Conservation (phyloP, 1,140 invertebrate species). For the Aplysia californica region DNA sequence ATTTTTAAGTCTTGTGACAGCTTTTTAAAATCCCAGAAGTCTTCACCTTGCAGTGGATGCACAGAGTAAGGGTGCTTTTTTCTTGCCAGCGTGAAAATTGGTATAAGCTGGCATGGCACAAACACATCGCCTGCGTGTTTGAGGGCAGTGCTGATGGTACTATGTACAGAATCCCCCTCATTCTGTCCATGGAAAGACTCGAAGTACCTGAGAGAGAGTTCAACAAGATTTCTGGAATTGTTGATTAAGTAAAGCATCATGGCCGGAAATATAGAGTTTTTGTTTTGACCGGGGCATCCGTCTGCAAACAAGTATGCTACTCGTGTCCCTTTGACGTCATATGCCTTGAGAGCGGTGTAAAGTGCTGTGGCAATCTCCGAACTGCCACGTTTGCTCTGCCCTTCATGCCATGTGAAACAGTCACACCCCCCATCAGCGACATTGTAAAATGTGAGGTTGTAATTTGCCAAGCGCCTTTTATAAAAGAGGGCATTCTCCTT, state of each 20-base stretch:
- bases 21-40: neutral
- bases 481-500: constrained; percentile 2
- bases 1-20: neutral
- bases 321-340: neutral
- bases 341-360: neutral
- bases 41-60: neutral
- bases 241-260: neutral
- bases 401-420: constrained; percentile 27
- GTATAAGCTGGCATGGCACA: neutral
- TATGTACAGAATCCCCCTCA: neutral
- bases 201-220: neutral
- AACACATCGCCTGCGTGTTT: neutral
- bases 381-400: neutral
- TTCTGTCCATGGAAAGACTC: constrained; percentile 1
- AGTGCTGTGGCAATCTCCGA: neutral
- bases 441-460: constrained; percentile 13
- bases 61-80: neutral
- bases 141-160: neutral
- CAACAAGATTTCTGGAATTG: neutral
- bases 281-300: neutral
- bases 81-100: neutral
- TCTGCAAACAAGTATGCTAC: neutral
- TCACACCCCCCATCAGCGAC: neutral
- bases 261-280: neutral
- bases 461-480: constrained; percentile 5